Evolutionary conservation across 2,797 vertebrate species (phyloP).

Genomic region (Tiaroga cobitis): DNA sequence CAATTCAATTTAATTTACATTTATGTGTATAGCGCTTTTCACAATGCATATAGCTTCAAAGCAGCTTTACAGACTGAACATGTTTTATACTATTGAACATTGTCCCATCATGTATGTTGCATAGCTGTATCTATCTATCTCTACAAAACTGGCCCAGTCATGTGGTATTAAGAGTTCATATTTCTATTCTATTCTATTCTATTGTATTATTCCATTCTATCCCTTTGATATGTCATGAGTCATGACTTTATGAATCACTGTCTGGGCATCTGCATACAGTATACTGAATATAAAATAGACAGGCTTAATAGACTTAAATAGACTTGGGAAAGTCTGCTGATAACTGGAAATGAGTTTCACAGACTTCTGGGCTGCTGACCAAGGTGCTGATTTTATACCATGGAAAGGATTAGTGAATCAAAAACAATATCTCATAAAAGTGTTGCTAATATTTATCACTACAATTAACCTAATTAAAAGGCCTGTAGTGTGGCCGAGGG

Average conservation of each 20-base stretch:
- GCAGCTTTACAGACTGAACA: background rate
- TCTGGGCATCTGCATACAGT: background rate
- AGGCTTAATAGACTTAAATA: no score
- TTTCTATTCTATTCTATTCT: background rate
- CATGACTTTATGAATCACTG: background rate
- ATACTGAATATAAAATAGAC: background rate
- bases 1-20: background rate
- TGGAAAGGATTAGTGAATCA: background rate
- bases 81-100: background rate
- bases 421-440: background rate
- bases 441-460: background rate
- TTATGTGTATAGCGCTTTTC: background rate
- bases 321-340: background rate
- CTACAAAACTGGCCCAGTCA: background rate
- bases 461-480: background rate
- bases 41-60: background rate
- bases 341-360: background rate
- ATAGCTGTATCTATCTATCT: background rate
- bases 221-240: background rate
- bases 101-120: background rate
- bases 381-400: constrained; percentile 72
- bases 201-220: background rate
- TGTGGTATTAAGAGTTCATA: background rate
- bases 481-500: background rate
- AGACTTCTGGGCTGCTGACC: constrained; percentile 72